phyloP scores from a whole-genome alignment of 2,113 vertebrate genomes.

The Alouatta palliata region DNA sequence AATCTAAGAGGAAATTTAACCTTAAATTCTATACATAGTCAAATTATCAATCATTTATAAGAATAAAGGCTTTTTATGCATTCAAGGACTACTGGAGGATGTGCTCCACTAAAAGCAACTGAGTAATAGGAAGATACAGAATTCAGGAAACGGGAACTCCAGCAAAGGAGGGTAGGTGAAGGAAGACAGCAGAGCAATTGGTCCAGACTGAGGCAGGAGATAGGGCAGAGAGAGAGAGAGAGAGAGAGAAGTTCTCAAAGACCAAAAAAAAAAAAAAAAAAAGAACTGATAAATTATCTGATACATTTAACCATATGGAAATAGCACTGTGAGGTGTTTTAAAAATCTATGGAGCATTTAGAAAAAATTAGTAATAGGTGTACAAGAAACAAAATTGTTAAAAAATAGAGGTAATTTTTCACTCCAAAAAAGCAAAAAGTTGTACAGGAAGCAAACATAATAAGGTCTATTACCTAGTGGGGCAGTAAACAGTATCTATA shows the following conservation, averaged over 20 bases:
- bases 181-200: neutral
- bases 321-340: neutral
- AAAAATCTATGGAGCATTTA: neutral
- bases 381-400: constrained; percentile 10
- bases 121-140: neutral
- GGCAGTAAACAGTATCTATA: constrained; percentile 18
- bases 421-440: neutral
- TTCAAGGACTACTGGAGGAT: neutral
- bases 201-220: neutral
- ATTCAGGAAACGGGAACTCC: neutral
- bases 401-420: constrained; percentile 21
- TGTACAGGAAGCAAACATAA: constrained; percentile 11
- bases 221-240: neutral
- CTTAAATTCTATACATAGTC: neutral
- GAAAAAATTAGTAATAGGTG: neutral
- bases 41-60: neutral
- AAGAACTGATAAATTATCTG: neutral
- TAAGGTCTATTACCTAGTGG: neutral
- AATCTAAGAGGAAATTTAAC: neutral
- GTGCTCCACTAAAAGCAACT: neutral
- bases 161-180: neutral
- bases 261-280: neutral
- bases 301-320: neutral
- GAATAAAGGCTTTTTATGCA: neutral
- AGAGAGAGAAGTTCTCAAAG: neutral